phyloP scores from a whole-genome alignment of 2,888 invertebrate species.

The Baronia brevicornis region DNA sequence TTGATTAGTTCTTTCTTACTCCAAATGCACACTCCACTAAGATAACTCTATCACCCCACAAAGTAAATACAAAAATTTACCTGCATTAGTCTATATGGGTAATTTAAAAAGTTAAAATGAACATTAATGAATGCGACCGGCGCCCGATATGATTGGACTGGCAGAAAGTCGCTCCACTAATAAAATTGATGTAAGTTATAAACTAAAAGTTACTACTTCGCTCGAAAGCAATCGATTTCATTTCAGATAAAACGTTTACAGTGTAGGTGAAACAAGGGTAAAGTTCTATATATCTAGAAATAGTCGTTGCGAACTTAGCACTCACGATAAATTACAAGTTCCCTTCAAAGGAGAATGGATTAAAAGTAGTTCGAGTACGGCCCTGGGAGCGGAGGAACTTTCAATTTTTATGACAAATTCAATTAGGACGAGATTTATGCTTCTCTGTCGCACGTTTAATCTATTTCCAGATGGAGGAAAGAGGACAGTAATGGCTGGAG shows the following conservation, averaged over 20 bases:
- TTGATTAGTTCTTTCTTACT: no score
- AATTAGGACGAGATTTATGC: slow-evolving; percentile 64
- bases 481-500: slow-evolving; percentile 31
- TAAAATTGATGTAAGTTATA: slow-evolving; percentile 14
- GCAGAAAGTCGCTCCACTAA: slow-evolving; percentile 7
- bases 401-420: slow-evolving; percentile 74
- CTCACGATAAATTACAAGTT: slow-evolving; percentile 73
- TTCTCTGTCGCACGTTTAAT: slow-evolving; percentile 43
- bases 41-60: no score
- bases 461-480: slow-evolving; percentile 36
- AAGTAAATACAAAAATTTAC: no score
- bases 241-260: slow-evolving; percentile 51
- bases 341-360: slow-evolving; percentile 68
- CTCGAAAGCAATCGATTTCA: slow-evolving; percentile 33
- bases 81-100: slow-evolving; percentile 4
- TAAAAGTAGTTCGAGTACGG: slow-evolving; percentile 68
- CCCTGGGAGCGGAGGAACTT: slow-evolving; percentile 60
- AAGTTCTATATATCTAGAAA: slow-evolving; percentile 54
- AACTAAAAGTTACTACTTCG: slow-evolving; percentile 23
- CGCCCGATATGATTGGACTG: slow-evolving; percentile 11
- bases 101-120: slow-evolving; percentile 1
- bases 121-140: slow-evolving; percentile 4
- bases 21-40: no score
- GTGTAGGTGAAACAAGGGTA: slow-evolving; percentile 45
- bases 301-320: slow-evolving; percentile 63